Evolutionary conservation across 1,140 invertebrate genomes (phyloP), one percentile per base, ranked within the genome.

Genomic region (Dinoponera quadriceps): DNA sequence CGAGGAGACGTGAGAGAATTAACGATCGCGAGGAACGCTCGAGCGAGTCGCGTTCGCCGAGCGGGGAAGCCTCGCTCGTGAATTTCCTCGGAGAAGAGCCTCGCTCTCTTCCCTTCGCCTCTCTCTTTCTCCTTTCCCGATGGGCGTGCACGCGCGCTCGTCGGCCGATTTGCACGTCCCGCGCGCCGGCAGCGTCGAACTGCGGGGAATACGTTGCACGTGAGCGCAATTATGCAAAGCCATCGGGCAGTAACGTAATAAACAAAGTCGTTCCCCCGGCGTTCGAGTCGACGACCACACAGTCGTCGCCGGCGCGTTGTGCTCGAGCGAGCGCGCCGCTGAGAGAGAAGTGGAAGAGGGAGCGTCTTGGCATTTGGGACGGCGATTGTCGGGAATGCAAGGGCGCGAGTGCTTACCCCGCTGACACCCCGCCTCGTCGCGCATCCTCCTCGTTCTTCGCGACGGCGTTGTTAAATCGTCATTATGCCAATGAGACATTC

Each of bases 321-420:
- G 57, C 49, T 82, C 85, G 75, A 55, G 60, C 63, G 63, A 29
- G 60, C 75, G 18, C 25, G 72, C 81, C 72, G 72, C 77, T 77
- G 72, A 88, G 81, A 88, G 72, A 83, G 75, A 78, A 69, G 57
- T 66, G 80, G 60, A 85, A 72, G 72, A 85, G 68, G 86, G 87
- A 88, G 86, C 87, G 87, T 85, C 68, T 72, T 88, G 87, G 83
- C 87, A 88, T 88, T 88, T 88, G 78, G 86, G 77, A 77, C 78
- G 68, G 72, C 82, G 82, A 84, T 88, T 60, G 86, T 82, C 54
- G 59, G 65, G 86, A 88, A 88, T 88, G 87, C 87, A 88, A 85
- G 87, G 87, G 84, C 83, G n/a, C 25, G 16, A 13, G 44, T 69
- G n/a, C n/a, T n/a, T n/a, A n/a, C n/a, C n/a, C n/a, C 22, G 48